Evolutionary conservation across 2,888 invertebrate genomes (phyloP), one percentile per base, ranked within the genome.

Genomic region (Caradrina kadenii): DNA sequence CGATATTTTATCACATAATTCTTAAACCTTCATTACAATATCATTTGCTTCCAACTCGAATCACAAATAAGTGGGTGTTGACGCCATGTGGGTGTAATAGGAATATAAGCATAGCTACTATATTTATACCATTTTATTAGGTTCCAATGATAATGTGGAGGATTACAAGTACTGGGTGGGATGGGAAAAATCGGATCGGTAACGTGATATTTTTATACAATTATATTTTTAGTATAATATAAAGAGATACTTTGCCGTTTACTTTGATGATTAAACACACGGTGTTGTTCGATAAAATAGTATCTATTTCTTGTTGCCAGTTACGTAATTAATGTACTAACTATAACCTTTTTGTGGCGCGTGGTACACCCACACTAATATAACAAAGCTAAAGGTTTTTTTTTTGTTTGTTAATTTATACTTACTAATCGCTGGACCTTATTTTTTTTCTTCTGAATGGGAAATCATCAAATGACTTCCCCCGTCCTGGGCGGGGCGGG

Each of bases 41-140:
- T 76, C 15, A 52, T 56, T 55, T 52, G 55, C n/a, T 48, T 6
- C 15, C 21, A 52, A 21, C 26, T 58, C 26, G 26, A 59, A 59
- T 73, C 50, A 48, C 15, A 39, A 26, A 21, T n/a, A 39, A 39
- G 74, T 55, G 48, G 54, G 54, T 21, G 39, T 49, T 35, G 54
- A 48, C 50, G 50, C 19, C 19, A 11, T 19, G 75, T 66, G 53
- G 80, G 76, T 31, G 53, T 13, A n/a, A 22, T 26, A 21, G 2
- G 15, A 15, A 56, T 72, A 48, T 50, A n/a, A 21, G 11, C 10
- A 42, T 22, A 56, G 0, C 17, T 11, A 19, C 52, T 56, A 13
- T 49, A 64, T 48, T 45, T 76, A 63, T 42, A 63, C 17, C 13
- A 54, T 59, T 64, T 59, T 65, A 69, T 62, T 59, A 58, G 45